phyloP scores from a whole-genome alignment of 2,113 vertebrate species.

The Elephas maximus region DNA sequence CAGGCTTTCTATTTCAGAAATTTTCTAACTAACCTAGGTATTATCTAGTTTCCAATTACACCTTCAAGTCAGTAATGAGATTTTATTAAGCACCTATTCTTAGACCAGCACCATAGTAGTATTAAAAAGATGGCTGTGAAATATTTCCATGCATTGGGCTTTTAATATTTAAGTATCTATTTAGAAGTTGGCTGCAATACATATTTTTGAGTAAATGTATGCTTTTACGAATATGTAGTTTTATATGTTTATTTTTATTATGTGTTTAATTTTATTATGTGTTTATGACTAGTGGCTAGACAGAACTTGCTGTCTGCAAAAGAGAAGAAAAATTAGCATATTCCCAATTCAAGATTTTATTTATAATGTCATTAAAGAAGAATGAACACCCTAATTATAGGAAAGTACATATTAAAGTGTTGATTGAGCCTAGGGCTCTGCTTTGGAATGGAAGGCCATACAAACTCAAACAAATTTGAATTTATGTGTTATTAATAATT shows the following conservation, averaged over 20 bases:
- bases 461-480: background rate
- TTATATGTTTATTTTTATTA: constrained; percentile 18
- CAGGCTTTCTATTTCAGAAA: constrained; percentile 19
- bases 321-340: background rate
- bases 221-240: background rate
- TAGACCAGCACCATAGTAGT: background rate
- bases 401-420: constrained; percentile 7
- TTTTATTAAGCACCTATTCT: constrained; percentile 36
- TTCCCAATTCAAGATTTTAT: constrained; percentile 26
- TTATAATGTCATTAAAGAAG: constrained; percentile 20
- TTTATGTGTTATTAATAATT: background rate
- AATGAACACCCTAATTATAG: background rate
- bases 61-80: background rate
- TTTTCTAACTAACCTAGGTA: background rate
- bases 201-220: background rate
- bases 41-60: background rate
- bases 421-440: background rate
- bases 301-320: background rate
- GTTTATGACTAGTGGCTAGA: background rate
- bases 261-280: background rate
- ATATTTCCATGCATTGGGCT: background rate
- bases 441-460: constrained; percentile 3
- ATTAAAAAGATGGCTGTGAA: background rate
- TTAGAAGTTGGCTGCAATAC: background rate
- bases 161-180: constrained; percentile 5